Conservation (phyloP, 1,140 invertebrate genomes). For the Sarcophaga bullata region DNA sequence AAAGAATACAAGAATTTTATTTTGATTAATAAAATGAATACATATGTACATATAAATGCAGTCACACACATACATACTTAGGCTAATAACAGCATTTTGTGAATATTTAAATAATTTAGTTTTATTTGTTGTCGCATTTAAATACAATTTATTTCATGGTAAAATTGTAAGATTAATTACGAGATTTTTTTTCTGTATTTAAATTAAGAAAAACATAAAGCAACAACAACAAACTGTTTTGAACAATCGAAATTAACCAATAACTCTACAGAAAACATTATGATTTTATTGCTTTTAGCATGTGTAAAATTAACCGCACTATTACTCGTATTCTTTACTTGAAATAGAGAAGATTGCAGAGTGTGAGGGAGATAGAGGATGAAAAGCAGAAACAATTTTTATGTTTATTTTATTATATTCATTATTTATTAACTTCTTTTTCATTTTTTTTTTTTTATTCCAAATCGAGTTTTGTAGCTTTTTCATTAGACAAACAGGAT, state of each 20-base stretch:
- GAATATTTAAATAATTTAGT: conserved; percentile 17
- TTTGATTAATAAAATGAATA: no score
- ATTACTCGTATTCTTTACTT: no score
- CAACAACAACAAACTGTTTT: not conserved
- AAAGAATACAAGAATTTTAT: not conserved
- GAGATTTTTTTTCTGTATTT: not conserved
- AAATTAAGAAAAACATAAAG: not conserved
- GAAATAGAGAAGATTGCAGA: no score
- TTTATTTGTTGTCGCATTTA: not conserved
- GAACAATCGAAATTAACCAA: no score
- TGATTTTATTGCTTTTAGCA: not conserved
- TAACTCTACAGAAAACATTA: not conserved
- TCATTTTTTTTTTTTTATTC: not conserved
- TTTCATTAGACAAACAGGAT: no score
- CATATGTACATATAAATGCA: not conserved
- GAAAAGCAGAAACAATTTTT: not conserved
- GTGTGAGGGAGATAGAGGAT: no score
- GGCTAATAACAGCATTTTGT: no score
- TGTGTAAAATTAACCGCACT: not conserved
- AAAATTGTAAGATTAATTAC: conserved; percentile 19
- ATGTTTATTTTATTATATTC: not conserved
- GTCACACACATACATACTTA: not conserved
- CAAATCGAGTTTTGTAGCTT: no score
- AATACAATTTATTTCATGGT: conserved; percentile 5
- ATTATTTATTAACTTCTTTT: not conserved